Percentiles rank a stretch among this genome's conserved stretches.
Conservation (phyloP, 1,140 invertebrate species). For the Lordiphosa mommai region DNA sequence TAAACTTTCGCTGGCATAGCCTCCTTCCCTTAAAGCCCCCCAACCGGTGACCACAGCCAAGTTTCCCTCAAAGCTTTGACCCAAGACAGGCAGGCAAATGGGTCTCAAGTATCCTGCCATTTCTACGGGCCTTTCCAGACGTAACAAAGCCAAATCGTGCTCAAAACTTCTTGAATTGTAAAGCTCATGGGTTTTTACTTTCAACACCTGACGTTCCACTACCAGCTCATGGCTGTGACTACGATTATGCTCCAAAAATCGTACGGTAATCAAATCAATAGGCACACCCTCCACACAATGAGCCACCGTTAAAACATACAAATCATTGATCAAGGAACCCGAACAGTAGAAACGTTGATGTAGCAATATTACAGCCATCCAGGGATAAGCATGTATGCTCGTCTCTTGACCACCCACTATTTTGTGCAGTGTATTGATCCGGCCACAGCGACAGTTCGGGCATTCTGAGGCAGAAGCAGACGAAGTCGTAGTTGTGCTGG, state of each 20-base stretch:
- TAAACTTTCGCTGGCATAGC: slow-evolving; percentile 81
- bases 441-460: slow-evolving; percentile 84
- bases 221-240: slow-evolving; percentile 36
- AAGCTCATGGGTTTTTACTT: slow-evolving; percentile 82
- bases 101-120: slow-evolving; percentile 84
- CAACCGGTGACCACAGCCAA: slow-evolving; percentile 84
- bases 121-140: slow-evolving; percentile 83
- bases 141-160: slow-evolving; percentile 90
- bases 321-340: slow-evolving; percentile 84
- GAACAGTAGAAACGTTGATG: slow-evolving; percentile 87
- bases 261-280: slow-evolving; percentile 82
- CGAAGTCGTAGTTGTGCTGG: slow-evolving; percentile 1
- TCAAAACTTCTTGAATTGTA: slow-evolving; percentile 87
- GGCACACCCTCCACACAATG: slow-evolving; percentile 81
- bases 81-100: slow-evolving; percentile 85
- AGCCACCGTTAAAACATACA: slow-evolving; percentile 64
- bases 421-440: slow-evolving; percentile 83
- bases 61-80: slow-evolving; percentile 82
- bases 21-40: slow-evolving; percentile 84
- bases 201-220: slow-evolving; percentile 26
- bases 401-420: slow-evolving; percentile 88
- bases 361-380: slow-evolving; percentile 86
- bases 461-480: slow-evolving; percentile 23
- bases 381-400: slow-evolving; percentile 86
- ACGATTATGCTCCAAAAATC: slow-evolving; percentile 85